These are phyloP conservation scores for Syrista parreyssii DNA, from an alignment of 2,888 invertebrate species.

Conservation along the genomic window DNA sequence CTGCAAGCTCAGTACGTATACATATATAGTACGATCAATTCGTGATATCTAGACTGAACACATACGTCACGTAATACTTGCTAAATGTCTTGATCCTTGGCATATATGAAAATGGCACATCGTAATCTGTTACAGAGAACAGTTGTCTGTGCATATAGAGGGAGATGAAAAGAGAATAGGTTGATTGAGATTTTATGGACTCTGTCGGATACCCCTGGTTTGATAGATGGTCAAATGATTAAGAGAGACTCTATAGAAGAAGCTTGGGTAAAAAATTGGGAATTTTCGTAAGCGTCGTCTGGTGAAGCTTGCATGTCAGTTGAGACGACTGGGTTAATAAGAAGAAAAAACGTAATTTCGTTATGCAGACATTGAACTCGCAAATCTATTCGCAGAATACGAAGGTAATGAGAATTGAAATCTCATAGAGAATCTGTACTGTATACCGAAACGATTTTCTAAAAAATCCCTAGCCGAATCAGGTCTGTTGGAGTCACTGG, in stretches of 20 bases:
- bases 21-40: not conserved
- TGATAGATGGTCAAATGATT: not conserved
- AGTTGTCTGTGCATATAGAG: not conserved
- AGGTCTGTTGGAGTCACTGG: conserved; percentile 19
- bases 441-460: not conserved
- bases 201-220: not conserved
- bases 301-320: not conserved
- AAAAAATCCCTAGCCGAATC: conserved; percentile 26
- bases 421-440: not conserved
- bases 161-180: not conserved
- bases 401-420: not conserved
- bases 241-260: not conserved
- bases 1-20: not conserved
- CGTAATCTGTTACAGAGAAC: not conserved
- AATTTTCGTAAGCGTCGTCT: not conserved
- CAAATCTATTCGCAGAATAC: not conserved
- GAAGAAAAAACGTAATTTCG: not conserved
- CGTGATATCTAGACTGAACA: not conserved
- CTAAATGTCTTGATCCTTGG: not conserved
- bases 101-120: not conserved
- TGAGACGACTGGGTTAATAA: not conserved
- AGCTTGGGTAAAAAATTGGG: not conserved
- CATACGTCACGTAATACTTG: not conserved
- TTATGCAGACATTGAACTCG: not conserved
- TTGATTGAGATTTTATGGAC: not conserved